Evolutionary conservation across 2,113 vertebrate species (phyloP), one percentile per base, ranked within the genome.

Genomic region (Thymallus thymallus): DNA sequence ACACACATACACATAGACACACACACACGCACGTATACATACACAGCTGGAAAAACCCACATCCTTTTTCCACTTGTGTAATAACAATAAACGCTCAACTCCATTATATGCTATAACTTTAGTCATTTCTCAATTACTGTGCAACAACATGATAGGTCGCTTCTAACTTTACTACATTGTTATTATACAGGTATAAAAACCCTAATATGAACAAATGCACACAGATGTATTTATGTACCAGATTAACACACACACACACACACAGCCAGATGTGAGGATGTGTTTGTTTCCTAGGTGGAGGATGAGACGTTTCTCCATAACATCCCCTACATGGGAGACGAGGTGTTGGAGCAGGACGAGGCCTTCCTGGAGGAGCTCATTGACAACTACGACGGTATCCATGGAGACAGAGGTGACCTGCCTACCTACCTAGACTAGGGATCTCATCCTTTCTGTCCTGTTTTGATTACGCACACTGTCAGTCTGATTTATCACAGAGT

Each of bases 251-350:
- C 26, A 26, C 26, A 26, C 26, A 26, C 64, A 81, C 55, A 64
- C 5, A 7, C 29, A 13, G 22, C 9, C 7, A 41, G 35, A 41
- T 41, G 35, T 41, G 35, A 41, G 7, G 0, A 41, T 41, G 35
- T 82, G 46, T 78, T 9, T 82, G 48, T 78, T 32, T 24, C 10
- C 63, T 81, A 99, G 98, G 98, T 99, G 82, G 98, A 99, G 83
- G 98, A 99, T 82, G 98, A 99, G 85, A 99, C 96, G 0, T 96
- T 99, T 83, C 89, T 99, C 75, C 98, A 98, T 88, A 99, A 99
- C 89, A 99, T 99, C 83, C 98, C 98, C 0, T 99, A 99, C 85
- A 99, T 99, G 98, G 98, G 98, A 0, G 98, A 99, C 0, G 96
- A 96, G 83, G 97, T 97, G 56, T 94, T 99, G 80, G 98, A 98